phyloP scores from a whole-genome alignment of 1,140 invertebrate genomes.

The Drosophila nigromelanica region DNA sequence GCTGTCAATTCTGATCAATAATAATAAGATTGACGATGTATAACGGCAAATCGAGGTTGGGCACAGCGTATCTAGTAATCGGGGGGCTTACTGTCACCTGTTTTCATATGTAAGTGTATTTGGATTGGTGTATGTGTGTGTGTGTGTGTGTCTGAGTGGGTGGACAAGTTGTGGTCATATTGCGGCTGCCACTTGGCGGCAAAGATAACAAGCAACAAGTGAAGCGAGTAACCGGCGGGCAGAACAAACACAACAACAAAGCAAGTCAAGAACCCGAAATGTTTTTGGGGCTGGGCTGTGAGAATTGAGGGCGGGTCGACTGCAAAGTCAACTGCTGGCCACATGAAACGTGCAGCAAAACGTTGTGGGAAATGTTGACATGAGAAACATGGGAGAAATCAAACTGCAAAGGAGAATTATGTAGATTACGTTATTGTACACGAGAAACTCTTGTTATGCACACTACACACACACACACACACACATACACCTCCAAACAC shows the following conservation, averaged over 20 bases:
- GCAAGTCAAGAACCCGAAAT: not conserved
- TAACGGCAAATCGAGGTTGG: too few relatives aligned
- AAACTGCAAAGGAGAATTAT: slow-evolving; percentile 77
- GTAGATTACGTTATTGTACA: slow-evolving; percentile 82
- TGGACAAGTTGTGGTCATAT: slow-evolving; percentile 24
- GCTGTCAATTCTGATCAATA: too few relatives aligned
- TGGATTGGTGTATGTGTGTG: too few relatives aligned
- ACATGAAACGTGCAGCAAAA: slow-evolving; percentile 49
- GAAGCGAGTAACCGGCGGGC: slow-evolving; percentile 32
- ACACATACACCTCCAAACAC: slow-evolving; percentile 14
- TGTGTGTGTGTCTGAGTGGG: not conserved
- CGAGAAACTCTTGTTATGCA: slow-evolving; percentile 66
- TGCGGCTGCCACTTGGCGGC: slow-evolving; percentile 42
- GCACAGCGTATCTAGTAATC: too few relatives aligned
- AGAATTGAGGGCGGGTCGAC: slow-evolving; percentile 9
- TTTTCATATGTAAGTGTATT: too few relatives aligned
- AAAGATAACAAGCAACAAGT: slow-evolving; percentile 67
- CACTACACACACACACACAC: slow-evolving; percentile 6
- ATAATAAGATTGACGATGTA: too few relatives aligned
- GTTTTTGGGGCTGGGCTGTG: slow-evolving; percentile 1
- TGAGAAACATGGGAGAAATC: slow-evolving; percentile 72
- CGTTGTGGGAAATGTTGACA: slow-evolving; percentile 75
- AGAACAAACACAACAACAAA: slow-evolving; percentile 36
- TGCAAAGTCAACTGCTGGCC: slow-evolving; percentile 66
- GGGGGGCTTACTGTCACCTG: too few relatives aligned